Evolutionary conservation across 2,113 vertebrate genomes (phyloP).

Genomic region (Colaptes auratus): DNA sequence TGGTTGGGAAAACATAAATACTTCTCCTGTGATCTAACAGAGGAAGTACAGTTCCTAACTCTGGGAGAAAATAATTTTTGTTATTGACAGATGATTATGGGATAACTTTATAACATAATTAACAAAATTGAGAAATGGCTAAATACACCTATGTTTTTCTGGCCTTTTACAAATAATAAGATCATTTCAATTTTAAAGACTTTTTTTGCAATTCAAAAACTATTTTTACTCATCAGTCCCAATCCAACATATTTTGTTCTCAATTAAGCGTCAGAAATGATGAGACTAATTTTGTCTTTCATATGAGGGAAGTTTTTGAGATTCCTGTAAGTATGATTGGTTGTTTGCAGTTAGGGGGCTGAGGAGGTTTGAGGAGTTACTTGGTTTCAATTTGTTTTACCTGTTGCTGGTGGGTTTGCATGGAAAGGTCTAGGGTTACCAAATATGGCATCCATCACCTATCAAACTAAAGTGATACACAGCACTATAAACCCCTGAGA

Average conservation of each 20-base stretch:
- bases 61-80: neutral
- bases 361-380: fast-evolving
- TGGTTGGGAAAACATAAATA: neutral
- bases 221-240: neutral
- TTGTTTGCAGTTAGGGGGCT: fast-evolving
- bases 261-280: neutral
- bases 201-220: neutral
- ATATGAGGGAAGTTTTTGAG: neutral
- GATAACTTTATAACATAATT: neutral
- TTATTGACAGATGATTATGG: neutral
- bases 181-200: neutral
- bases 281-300: neutral
- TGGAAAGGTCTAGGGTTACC: neutral
- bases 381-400: neutral
- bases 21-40: neutral
- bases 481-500: neutral
- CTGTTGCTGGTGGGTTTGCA: neutral
- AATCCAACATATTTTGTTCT: neutral
- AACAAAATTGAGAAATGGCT: neutral
- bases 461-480: neutral
- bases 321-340: fast-evolving
- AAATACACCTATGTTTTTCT: fast-evolving
- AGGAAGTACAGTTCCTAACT: neutral
- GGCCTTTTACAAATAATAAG: neutral
- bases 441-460: neutral